Conservation (phyloP, 2,888 invertebrate genomes). For the Lasioglossum marginatum region DNA sequence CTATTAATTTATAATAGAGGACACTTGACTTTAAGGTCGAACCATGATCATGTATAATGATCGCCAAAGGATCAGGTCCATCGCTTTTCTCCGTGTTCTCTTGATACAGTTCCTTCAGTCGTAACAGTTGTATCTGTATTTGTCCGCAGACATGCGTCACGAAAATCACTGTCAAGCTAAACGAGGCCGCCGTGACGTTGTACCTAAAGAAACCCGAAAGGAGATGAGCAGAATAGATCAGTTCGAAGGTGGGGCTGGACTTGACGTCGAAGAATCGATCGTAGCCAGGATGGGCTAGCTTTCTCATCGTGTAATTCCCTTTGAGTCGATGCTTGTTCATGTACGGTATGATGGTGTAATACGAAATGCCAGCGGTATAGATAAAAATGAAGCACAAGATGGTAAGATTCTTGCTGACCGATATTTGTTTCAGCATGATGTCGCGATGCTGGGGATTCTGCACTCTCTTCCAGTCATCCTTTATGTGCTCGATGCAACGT, state of each 20-base stretch:
- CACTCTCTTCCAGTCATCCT: slow-evolving; percentile 69
- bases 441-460: slow-evolving; percentile 20
- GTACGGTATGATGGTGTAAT: slow-evolving; percentile 35
- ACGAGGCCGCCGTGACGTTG: slow-evolving; percentile 47
- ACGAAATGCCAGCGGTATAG: slow-evolving; percentile 51
- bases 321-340: neutral
- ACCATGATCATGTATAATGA: neutral
- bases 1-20: neutral
- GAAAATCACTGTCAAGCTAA: slow-evolving; percentile 57
- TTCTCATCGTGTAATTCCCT: slow-evolving; percentile 54
- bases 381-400: slow-evolving; percentile 45
- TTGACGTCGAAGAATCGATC: slow-evolving; percentile 53
- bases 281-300: slow-evolving; percentile 62
- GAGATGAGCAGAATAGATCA: slow-evolving; percentile 47
- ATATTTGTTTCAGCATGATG: slow-evolving; percentile 53
- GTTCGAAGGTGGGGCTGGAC: slow-evolving; percentile 60
- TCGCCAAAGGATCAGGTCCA: neutral
- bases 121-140: slow-evolving; percentile 51
- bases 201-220: slow-evolving; percentile 42
- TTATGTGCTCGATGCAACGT: slow-evolving; percentile 65
- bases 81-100: neutral
- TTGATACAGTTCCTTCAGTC: slow-evolving; percentile 3
- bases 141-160: slow-evolving; percentile 65
- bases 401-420: slow-evolving; percentile 62
- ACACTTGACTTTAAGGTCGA: neutral